Conservation (phyloP, 2,888 invertebrate species). For the Acronicta alni region DNA sequence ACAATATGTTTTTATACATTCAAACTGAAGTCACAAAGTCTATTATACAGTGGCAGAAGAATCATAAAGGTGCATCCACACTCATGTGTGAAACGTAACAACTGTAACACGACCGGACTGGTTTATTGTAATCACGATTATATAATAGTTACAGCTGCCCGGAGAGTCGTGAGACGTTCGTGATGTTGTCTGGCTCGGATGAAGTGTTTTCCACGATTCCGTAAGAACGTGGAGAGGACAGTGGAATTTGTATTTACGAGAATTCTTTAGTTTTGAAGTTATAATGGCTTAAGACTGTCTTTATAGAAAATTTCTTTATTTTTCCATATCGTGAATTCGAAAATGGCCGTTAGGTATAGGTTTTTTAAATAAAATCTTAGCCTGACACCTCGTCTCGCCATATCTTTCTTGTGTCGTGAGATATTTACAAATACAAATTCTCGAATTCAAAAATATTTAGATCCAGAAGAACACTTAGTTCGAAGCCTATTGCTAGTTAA, state of each 20-base stretch:
- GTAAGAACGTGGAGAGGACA: slow-evolving; percentile 8
- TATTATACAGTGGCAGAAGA: slow-evolving; percentile 6
- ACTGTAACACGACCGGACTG: slow-evolving; percentile 22
- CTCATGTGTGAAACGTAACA: slow-evolving; percentile 27
- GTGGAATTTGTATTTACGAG: background rate
- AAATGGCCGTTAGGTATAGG: too few species aligned
- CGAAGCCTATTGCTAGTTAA: too few species aligned
- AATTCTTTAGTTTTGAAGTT: background rate
- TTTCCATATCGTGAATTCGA: too few species aligned
- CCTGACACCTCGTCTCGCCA: too few species aligned
- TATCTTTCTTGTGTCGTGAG: too few species aligned
- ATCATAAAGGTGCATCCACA: slow-evolving; percentile 44
- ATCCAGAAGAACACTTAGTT: too few species aligned
- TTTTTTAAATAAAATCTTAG: too few species aligned
- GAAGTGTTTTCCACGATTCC: slow-evolving; percentile 10
- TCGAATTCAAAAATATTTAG: too few species aligned
- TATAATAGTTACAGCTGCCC: slow-evolving; percentile 43
- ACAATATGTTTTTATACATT: background rate
- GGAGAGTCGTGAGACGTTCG: slow-evolving; percentile 45
- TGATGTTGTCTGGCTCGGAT: slow-evolving; percentile 30
- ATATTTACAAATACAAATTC: too few species aligned
- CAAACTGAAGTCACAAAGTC: background rate
- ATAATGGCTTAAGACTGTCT: too few species aligned
- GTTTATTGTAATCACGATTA: slow-evolving; percentile 58
- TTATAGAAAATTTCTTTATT: too few species aligned